Evolutionary conservation across 2,797 vertebrate genomes (phyloP), one percentile per base, ranked within the genome.

Genomic region (Pipistrellus nathusii): DNA sequence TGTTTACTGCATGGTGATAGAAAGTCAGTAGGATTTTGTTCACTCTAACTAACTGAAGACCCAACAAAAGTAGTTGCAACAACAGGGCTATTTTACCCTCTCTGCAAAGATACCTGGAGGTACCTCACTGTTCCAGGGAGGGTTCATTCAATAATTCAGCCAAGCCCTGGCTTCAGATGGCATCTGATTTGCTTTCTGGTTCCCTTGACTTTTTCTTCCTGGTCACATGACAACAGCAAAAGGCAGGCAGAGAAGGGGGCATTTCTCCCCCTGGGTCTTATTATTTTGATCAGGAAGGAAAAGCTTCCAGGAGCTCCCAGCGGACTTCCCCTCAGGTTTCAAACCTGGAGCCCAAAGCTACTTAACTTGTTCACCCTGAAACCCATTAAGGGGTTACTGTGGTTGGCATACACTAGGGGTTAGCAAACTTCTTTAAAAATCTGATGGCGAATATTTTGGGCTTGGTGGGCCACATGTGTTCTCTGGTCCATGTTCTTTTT

Each of bases 211-310:
- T 85, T 95, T 51, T 53, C 80, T 69, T 72, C 48, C 72, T 64
- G 68, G 55, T 73, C 57, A n/a, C 32, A 17, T 69, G 46, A 48
- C 64, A 38, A 51, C 41, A 69, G 69, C 76, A 17, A 81, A 69
- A 51, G 64, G 76, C n/a, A 46, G 62, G 55, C 77, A 76, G 72
- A 62, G 41, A 84, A 94, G 20, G 11, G 46, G 32, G 7, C 48
- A 66, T 78, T 89, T 91, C 62, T 84, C 59, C 38, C 53, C 25
- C 48, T 57, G 84, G 15, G 38, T 91, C 30, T 88, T 57, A 13
- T 59, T 71, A 78, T 85, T 90, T 90, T 78, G 59, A 81, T 59
- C n/a, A 41, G 71, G 35, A 75, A 84, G 92, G 71, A 59, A 86
- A 78, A 53, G 48, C 64, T 95, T 72, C 38, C 38, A 85, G 77